phyloP scores from a whole-genome alignment of 2,113 vertebrate species.

The Anoplopoma fimbria region DNA sequence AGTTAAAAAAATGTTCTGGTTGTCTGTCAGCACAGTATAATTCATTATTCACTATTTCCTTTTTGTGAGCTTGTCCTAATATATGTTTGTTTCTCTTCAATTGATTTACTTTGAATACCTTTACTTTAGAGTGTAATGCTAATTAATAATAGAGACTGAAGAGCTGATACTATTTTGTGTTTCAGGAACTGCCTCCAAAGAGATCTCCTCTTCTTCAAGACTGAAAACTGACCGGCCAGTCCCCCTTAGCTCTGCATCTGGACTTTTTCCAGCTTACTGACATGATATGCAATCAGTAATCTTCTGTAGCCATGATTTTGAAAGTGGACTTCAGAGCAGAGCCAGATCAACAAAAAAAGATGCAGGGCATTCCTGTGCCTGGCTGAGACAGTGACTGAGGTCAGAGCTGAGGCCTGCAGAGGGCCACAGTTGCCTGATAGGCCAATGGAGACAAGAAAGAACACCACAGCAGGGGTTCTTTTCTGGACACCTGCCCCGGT shows the following conservation, averaged over 20 bases:
- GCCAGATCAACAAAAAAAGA: slow-evolving; percentile 11
- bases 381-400: slow-evolving; percentile 29
- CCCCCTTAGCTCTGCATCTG: background rate
- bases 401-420: slow-evolving; percentile 7
- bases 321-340: slow-evolving; percentile 14
- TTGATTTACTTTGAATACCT: background rate
- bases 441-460: slow-evolving; percentile 51
- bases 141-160: background rate
- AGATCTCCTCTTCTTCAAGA: background rate
- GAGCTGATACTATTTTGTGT: background rate
- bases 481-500: slow-evolving; percentile 58
- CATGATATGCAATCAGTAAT: slow-evolving; percentile 3
- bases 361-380: slow-evolving; percentile 11
- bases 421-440: background rate
- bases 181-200: slow-evolving; percentile 34
- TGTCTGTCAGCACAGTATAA: background rate
- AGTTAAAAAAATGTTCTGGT: background rate
- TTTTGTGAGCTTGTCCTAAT: background rate
- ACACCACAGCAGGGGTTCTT: slow-evolving; percentile 39
- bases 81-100: background rate
- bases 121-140: background rate
- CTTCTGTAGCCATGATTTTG: slow-evolving; percentile 37
- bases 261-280: background rate
- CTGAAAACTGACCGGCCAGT: background rate
- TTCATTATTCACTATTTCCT: background rate